Percentiles rank a stretch among this genome's conserved stretches.
phyloP scores from a whole-genome alignment of 2,888 invertebrate species.

The Chrysopilus asiliformis region DNA sequence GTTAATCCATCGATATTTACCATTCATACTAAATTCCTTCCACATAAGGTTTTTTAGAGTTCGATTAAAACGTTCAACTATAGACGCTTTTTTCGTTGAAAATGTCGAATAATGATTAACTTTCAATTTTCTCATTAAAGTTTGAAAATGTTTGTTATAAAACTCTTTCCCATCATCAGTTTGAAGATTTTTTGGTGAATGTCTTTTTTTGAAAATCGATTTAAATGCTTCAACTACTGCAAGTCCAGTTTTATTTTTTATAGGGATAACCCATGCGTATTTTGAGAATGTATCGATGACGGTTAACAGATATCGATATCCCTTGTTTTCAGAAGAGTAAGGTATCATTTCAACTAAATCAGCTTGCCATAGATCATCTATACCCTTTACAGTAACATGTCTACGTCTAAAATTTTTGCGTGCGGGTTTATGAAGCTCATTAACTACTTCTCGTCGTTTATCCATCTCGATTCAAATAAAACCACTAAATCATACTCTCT shows the following conservation, averaged over 20 bases:
- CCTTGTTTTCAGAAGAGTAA: constrained; percentile 23
- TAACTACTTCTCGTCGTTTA: constrained; percentile 15
- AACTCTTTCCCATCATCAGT: not conserved
- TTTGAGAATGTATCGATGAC: constrained; percentile 32
- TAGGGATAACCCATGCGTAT: too few species aligned
- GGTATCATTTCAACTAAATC: constrained; percentile 28
- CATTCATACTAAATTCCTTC: not conserved
- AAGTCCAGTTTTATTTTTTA: too few species aligned
- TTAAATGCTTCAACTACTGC: too few species aligned
- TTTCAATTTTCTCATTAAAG: too few species aligned
- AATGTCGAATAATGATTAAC: too few species aligned
- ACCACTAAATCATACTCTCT: too few species aligned
- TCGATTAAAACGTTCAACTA: not conserved
- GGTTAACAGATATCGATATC: constrained; percentile 25
- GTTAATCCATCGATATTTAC: not conserved
- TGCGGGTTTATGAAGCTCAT: constrained; percentile 29
- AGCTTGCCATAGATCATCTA: constrained; percentile 35
- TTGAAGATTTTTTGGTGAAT: not conserved
- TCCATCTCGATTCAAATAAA: too few species aligned
- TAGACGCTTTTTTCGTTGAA: too few species aligned
- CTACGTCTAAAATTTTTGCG: constrained; percentile 27
- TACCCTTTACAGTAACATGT: constrained; percentile 24
- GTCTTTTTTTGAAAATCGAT: too few species aligned
- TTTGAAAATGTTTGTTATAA: not conserved
- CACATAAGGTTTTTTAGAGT: not conserved